These are phyloP conservation scores for Hycleus phaleratus DNA, from an alignment of 1,140 invertebrate species.

Conservation along the genomic window DNA sequence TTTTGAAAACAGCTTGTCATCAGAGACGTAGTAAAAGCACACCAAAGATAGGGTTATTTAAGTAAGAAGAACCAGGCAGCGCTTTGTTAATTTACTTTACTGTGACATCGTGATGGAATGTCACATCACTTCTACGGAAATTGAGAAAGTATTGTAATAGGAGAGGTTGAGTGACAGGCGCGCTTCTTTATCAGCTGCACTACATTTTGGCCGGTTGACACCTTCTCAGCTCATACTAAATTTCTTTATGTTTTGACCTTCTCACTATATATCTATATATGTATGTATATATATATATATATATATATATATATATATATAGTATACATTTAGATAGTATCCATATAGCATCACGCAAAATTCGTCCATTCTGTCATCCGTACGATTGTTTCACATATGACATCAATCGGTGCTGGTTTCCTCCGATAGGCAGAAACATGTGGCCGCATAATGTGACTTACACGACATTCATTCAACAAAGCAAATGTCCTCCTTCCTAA, in stretches of 20 bases:
- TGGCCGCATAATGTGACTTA: slow-evolving; percentile 24
- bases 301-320: background rate
- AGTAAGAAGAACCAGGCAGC: slow-evolving; percentile 23
- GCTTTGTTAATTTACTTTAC: slow-evolving; percentile 41
- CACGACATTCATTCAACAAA: slow-evolving; percentile 8
- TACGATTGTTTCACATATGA: slow-evolving; percentile 13
- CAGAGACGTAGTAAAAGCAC: slow-evolving; percentile 11
- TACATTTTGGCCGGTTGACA: slow-evolving; percentile 33
- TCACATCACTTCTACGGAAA: slow-evolving; percentile 40
- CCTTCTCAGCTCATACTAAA: slow-evolving; percentile 29
- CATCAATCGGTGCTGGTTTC: slow-evolving; percentile 19
- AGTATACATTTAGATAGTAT: no score
- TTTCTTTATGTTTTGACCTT: slow-evolving; percentile 24
- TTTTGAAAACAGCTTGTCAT: slow-evolving; percentile 12
- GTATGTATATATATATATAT: background rate
- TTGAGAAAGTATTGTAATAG: slow-evolving; percentile 42
- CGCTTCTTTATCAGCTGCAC: slow-evolving; percentile 38
- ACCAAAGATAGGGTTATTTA: slow-evolving; percentile 32
- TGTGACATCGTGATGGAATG: slow-evolving; percentile 40
- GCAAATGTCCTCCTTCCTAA: no score
- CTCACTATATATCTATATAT: background rate
- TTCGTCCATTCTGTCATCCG: slow-evolving; percentile 9
- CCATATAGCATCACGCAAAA: slow-evolving; percentile 1
- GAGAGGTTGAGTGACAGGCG: slow-evolving; percentile 38
- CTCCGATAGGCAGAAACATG: slow-evolving; percentile 20